Conservation (phyloP, 2,888 invertebrate genomes). For the Matsumyia berberina region DNA sequence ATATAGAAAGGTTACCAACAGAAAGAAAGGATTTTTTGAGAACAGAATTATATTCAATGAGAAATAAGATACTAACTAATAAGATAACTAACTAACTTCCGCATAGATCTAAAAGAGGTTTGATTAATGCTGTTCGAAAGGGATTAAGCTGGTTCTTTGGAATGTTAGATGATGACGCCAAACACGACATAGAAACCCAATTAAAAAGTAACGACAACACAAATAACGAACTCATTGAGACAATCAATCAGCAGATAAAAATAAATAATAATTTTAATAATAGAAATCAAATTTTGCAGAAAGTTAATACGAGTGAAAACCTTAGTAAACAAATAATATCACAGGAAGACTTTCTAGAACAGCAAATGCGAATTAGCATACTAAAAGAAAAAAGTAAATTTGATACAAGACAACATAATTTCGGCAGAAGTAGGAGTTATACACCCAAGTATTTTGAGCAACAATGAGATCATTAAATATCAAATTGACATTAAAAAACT, state of each 20-base stretch:
- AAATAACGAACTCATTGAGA: slow-evolving; percentile 1
- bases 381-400: slow-evolving; percentile 18
- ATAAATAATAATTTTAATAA: slow-evolving; percentile 15
- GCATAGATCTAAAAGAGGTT: slow-evolving; percentile 5
- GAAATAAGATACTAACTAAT: not conserved
- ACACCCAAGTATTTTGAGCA: slow-evolving; percentile 9
- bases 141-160: not conserved
- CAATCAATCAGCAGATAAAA: slow-evolving; percentile 12
- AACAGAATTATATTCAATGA: not conserved
- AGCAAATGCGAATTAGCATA: slow-evolving; percentile 3
- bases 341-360: slow-evolving; percentile 6
- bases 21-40: no score
- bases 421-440: no score
- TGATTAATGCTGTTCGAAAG: slow-evolving; percentile 1
- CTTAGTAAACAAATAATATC: slow-evolving; percentile 6
- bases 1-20: no score
- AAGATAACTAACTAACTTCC: no score
- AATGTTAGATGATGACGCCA: slow-evolving; percentile 1
- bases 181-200: slow-evolving; percentile 1
- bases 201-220: slow-evolving; percentile 10
- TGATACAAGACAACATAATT: slow-evolving; percentile 9
- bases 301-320: not conserved
- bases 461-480: not conserved
- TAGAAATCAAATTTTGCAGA: not conserved
- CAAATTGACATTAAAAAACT: not conserved